phyloP scores from a whole-genome alignment of 1,140 invertebrate species.

The Conus betulinus region DNA sequence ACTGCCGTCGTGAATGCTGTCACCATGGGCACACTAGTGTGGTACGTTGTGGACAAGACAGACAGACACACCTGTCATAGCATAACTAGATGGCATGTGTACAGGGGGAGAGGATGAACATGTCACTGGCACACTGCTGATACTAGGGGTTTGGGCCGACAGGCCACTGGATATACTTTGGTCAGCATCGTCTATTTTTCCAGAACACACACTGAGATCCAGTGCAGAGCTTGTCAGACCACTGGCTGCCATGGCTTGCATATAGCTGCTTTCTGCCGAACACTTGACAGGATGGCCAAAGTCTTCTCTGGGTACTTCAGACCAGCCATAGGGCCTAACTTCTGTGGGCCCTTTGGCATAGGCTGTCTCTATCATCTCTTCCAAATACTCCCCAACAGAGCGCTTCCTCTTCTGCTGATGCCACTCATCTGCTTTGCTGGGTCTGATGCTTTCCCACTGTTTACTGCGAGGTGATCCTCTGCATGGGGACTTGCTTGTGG shows the following conservation, averaged over 20 bases:
- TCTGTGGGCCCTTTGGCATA: background rate
- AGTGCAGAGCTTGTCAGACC: background rate
- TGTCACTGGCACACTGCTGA: background rate
- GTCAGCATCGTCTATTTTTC: background rate
- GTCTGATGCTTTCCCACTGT: background rate
- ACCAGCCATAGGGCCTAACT: background rate
- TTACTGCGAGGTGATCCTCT: background rate
- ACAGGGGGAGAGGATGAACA: background rate
- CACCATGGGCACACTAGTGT: background rate
- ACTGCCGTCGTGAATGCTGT: background rate
- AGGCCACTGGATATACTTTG: background rate
- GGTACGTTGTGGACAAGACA: background rate
- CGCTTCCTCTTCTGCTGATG: slow-evolving; percentile 8
- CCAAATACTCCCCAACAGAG: slow-evolving; percentile 16
- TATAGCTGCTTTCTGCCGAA: background rate
- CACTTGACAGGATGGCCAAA: background rate
- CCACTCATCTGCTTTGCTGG: background rate
- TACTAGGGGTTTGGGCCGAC: background rate
- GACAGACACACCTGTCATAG: background rate
- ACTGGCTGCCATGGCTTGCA: background rate
- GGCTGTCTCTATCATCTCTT: slow-evolving; percentile 20
- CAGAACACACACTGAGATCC: background rate
- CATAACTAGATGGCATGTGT: background rate
- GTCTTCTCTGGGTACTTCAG: background rate
- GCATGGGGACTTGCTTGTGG: background rate